Evolutionary conservation across 1,140 invertebrate species (phyloP), one percentile per base, ranked within the genome.

Genomic region (Cryptotermes secundus): DNA sequence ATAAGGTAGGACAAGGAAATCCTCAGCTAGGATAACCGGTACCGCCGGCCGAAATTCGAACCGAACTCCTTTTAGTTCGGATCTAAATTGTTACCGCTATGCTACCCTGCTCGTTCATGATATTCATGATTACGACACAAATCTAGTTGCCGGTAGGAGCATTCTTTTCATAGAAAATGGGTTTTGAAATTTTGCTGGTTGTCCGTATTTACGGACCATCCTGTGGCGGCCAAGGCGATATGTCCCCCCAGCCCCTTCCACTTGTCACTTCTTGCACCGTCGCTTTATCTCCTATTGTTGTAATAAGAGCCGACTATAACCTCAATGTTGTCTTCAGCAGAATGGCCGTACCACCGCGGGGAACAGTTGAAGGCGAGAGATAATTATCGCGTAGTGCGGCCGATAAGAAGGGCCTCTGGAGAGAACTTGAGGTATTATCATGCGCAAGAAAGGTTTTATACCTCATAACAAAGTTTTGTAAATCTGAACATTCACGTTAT

Each of bases 281-380:
- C 59, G 59, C 59, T 72, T 72, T 72, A 72, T 72, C 59, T 72
- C 59, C 59, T 72, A 72, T 72, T 72, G 59, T 72, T 72, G 59
- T 72, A 72, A 72, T 72, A 72, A 72, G 59, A 72, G 26, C 59
- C n/a, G 59, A 72, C 59, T n/a, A 72, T 72, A 72, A 72, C 59
- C 59, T 72, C 7, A 72, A 72, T 72, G 59, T 72, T 72, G 59
- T 72, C 59, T 72, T 72, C 59, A 72, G 59, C 26, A n/a, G n/a
- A 72, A n/a, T n/a, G 59, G 59, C 59, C 59, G 26, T 16, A 2
- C 26, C 59, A 72, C 59, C 26, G 59, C 59, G n/a, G 59, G 59
- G 26, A 72, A 31, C 59, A 72, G 59, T 72, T 31, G 26, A 72
- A 72, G 59, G 59, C 59, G 59, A 72, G 26, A 72, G 59, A 72